These are phyloP conservation scores for Drosophila neutralis DNA, from an alignment of 2,888 invertebrate species.

Conservation along the genomic window DNA sequence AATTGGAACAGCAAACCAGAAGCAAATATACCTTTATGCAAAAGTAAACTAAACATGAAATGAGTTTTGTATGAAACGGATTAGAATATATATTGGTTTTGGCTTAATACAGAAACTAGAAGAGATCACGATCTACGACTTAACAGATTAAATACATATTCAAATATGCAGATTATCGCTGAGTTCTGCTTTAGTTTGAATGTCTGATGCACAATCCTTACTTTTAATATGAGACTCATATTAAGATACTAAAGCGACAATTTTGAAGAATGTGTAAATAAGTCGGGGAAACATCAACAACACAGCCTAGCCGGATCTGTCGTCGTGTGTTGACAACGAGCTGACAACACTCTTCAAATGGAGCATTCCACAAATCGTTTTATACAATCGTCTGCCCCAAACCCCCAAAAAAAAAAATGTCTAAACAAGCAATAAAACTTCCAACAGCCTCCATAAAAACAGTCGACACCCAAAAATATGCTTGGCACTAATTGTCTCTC, in stretches of 20 bases:
- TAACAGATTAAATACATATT: not conserved
- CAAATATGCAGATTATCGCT: not conserved
- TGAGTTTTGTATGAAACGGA: not conserved
- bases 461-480: constrained; percentile 59
- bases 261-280: constrained; percentile 12
- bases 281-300: constrained; percentile 2
- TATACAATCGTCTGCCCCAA: constrained; percentile 20
- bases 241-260: not conserved
- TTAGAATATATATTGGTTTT: not conserved
- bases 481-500: constrained; percentile 68
- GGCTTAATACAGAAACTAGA: not conserved
- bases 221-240: not conserved
- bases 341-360: constrained; percentile 52
- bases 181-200: not conserved
- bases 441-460: constrained; percentile 57
- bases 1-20: constrained; percentile 8
- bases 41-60: not conserved
- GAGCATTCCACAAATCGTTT: constrained; percentile 40
- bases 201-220: not conserved
- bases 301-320: not conserved
- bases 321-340: constrained; percentile 48
- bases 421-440: constrained; percentile 71
- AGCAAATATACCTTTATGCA: constrained; percentile 8
- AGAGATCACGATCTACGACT: not conserved
- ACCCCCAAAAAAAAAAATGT: not conserved